Evolutionary conservation across 1,140 invertebrate genomes (phyloP).

Genomic region (Drosophila pruinosa): DNA sequence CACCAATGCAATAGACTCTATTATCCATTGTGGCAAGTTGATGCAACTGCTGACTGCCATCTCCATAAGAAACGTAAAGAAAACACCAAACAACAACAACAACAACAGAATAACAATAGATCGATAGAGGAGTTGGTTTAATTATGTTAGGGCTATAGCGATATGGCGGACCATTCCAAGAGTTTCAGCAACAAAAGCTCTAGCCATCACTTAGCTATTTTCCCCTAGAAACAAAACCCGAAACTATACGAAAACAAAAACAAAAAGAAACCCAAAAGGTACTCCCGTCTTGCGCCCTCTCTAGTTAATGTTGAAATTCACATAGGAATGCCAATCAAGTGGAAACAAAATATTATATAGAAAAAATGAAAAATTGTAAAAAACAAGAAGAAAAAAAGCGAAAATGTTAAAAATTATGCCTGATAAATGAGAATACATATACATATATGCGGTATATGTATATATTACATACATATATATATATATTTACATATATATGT

Average conservation of each 20-base stretch:
- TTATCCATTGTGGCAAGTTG: conserved; percentile 6
- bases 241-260: neutral
- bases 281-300: conserved; percentile 30
- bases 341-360: conserved; percentile 46
- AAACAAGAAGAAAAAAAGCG: conserved; percentile 25
- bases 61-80: conserved; percentile 17
- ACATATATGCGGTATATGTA: conserved; percentile 22
- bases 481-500: conserved; percentile 28
- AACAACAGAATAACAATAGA: neutral
- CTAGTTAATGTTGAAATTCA: conserved; percentile 69
- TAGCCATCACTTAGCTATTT: conserved; percentile 8
- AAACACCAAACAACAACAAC: conserved; percentile 16
- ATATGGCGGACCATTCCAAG: conserved; percentile 6
- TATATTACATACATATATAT: conserved; percentile 24
- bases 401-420: conserved; percentile 51
- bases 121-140: conserved; percentile 1
- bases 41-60: conserved; percentile 32
- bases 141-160: neutral
- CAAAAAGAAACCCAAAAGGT: neutral
- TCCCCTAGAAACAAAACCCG: neutral
- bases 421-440: conserved; percentile 56
- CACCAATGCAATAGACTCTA: conserved; percentile 16
- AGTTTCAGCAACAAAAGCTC: neutral
- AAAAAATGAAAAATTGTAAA: conserved; percentile 49
- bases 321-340: conserved; percentile 67